Evolutionary conservation across 1,140 invertebrate species (phyloP).

Genomic region (Meloidogyne exigua): DNA sequence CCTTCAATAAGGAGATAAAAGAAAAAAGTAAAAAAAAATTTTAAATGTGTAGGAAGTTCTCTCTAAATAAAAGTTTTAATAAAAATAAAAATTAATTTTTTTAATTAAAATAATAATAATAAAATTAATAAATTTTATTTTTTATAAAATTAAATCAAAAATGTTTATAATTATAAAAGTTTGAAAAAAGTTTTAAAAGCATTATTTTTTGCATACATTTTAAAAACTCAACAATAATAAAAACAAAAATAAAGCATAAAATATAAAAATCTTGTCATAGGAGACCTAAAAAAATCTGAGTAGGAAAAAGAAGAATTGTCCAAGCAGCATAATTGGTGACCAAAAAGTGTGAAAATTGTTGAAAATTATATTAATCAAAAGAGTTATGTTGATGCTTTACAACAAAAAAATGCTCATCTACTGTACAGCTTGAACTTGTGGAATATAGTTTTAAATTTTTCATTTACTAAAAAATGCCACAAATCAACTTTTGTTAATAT

Average conservation of each 20-base stretch:
- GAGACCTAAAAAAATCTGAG: background rate
- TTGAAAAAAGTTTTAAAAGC: background rate
- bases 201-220: conserved; percentile 1
- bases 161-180: background rate
- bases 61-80: too few relatives aligned
- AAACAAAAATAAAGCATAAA: background rate
- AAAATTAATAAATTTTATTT: too few relatives aligned
- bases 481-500: too few relatives aligned
- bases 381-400: background rate
- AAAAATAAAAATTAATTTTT: background rate
- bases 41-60: too few relatives aligned
- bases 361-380: background rate
- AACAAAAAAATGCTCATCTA: background rate
- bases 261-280: background rate
- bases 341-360: background rate
- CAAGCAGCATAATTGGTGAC: background rate
- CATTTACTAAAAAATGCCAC: too few relatives aligned
- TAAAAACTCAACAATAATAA: conserved; percentile 2
- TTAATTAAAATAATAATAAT: too few relatives aligned
- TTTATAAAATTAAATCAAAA: background rate
- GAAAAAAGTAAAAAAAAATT: too few relatives aligned
- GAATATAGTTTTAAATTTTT: too few relatives aligned
- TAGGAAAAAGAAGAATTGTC: background rate
- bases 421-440: too few relatives aligned
- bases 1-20: too few relatives aligned